phyloP scores from a whole-genome alignment of 2,113 vertebrate species.

The Tetrax tetrax region DNA sequence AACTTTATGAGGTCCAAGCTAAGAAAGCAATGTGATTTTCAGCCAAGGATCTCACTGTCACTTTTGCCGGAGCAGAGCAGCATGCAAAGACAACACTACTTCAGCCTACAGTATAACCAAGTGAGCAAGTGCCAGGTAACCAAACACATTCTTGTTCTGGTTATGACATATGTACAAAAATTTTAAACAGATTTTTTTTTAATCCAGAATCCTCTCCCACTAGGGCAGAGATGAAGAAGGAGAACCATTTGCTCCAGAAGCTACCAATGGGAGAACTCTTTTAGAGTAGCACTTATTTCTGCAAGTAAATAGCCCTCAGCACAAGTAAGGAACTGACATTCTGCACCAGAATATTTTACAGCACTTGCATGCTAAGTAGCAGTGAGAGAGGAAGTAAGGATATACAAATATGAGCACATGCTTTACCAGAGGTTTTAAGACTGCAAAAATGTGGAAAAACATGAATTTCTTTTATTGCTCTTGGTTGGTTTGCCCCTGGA shows the following conservation, averaged over 20 bases:
- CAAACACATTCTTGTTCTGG: neutral
- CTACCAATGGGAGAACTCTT: neutral
- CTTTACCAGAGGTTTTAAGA: neutral
- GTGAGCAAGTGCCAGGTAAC: neutral
- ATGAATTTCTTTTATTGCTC: neutral
- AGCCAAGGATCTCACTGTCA: conserved; percentile 1
- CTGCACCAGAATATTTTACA: neutral
- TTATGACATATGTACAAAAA: neutral
- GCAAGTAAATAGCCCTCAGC: neutral
- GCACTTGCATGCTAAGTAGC: neutral
- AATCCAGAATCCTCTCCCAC: neutral
- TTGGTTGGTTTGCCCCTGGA: neutral
- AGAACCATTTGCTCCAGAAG: neutral
- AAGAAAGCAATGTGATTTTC: neutral
- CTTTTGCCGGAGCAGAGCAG: neutral
- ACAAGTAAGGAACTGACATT: neutral
- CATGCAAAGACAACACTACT: neutral
- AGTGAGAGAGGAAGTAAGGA: neutral
- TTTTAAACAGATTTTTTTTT: neutral
- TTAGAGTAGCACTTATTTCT: neutral
- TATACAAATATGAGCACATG: neutral
- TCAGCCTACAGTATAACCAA: neutral
- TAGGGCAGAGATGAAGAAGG: neutral
- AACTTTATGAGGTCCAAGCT: neutral
- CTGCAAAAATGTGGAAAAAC: neutral